phyloP scores from a whole-genome alignment of 1,140 invertebrate species.

The Drosophila pectinifera region DNA sequence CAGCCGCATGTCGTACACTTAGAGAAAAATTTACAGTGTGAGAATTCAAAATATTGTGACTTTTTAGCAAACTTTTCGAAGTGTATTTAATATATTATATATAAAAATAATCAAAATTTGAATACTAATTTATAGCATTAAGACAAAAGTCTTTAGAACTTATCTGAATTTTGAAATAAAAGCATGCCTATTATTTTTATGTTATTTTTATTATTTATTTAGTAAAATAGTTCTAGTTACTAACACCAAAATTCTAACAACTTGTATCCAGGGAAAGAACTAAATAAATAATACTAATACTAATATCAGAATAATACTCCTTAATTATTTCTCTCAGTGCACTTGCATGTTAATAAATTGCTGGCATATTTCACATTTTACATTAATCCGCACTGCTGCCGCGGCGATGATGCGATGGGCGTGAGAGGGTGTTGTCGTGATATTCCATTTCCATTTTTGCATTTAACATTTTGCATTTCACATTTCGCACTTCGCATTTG shows the following conservation, averaged over 20 bases:
- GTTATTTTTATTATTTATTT: too few species aligned
- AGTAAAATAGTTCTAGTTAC: too few species aligned
- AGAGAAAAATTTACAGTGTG: background rate
- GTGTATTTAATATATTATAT: background rate
- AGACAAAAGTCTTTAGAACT: too few species aligned
- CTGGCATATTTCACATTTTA: slow-evolving; percentile 59
- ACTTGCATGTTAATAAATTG: slow-evolving; percentile 33
- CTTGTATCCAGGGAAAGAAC: background rate
- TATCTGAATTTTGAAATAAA: too few species aligned
- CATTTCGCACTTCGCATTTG: slow-evolving; percentile 42
- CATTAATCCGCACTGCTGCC: slow-evolving; percentile 32
- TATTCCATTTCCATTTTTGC: slow-evolving; percentile 51
- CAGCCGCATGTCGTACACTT: slow-evolving; percentile 12
- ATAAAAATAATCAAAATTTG: background rate
- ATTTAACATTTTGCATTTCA: slow-evolving; percentile 45
- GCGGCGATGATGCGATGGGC: slow-evolving; percentile 14
- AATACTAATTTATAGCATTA: too few species aligned
- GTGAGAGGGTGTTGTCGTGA: slow-evolving; percentile 71
- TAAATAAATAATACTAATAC: background rate
- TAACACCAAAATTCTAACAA: too few species aligned
- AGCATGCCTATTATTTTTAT: too few species aligned
- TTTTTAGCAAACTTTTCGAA: background rate
- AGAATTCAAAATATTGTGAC: background rate
- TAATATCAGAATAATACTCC: background rate
- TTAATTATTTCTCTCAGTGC: slow-evolving; percentile 4